Percentiles rank a stretch among this genome's conserved stretches.
Conservation (phyloP, 2,888 invertebrate species). For the Lithophane ornitopus region DNA sequence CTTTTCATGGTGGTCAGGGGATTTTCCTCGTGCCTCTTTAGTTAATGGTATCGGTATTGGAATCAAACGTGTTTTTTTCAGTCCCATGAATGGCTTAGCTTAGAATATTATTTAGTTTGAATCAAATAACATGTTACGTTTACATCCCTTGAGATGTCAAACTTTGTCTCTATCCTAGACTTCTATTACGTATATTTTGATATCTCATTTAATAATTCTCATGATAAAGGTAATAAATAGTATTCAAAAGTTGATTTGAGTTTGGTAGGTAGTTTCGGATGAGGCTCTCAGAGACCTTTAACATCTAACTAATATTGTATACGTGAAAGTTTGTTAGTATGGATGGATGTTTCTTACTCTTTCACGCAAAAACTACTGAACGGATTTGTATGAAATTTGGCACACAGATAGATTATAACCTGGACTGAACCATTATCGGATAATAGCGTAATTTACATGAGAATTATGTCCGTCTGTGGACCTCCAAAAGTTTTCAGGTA, state of each 20-base stretch:
- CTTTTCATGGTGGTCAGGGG: conserved; percentile 7
- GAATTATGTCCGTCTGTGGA: too few relatives aligned
- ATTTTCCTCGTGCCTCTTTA: neutral
- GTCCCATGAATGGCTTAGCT: neutral
- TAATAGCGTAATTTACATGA: too few relatives aligned
- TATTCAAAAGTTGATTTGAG: neutral
- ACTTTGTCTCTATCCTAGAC: neutral
- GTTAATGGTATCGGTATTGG: neutral
- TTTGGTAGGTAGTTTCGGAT: neutral
- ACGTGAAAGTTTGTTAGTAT: too few relatives aligned
- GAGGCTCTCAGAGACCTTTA: neutral
- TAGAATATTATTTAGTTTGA: neutral
- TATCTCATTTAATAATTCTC: neutral
- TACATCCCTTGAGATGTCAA: neutral
- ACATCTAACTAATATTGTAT: too few relatives aligned
- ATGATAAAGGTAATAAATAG: neutral
- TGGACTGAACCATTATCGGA: too few relatives aligned
- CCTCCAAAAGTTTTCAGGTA: too few relatives aligned
- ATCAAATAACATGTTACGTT: neutral
- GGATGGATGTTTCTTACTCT: too few relatives aligned
- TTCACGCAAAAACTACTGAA: too few relatives aligned
- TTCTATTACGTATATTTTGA: conserved; percentile 4
- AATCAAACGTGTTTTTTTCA: neutral
- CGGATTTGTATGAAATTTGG: too few relatives aligned
- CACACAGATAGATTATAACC: too few relatives aligned